These are phyloP conservation scores for Drosophila silvestris DNA, from an alignment of 2,888 invertebrate species.

Conservation along the genomic window DNA sequence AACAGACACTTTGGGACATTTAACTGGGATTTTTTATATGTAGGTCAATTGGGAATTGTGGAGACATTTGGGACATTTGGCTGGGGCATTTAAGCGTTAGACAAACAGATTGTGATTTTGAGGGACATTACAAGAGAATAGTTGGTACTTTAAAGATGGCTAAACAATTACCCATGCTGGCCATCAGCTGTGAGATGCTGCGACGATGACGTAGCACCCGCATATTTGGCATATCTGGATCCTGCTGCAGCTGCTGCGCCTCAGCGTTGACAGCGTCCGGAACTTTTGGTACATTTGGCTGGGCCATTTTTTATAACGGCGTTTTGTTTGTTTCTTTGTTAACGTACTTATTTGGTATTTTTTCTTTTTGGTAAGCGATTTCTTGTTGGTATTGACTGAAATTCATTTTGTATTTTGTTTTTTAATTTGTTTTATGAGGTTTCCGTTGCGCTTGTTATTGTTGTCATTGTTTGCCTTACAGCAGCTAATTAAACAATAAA, in stretches of 20 bases:
- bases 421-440: slow-evolving; percentile 2
- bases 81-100: neutral
- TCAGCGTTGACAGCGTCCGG: slow-evolving; percentile 17
- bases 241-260: slow-evolving; percentile 47
- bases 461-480: slow-evolving; percentile 19
- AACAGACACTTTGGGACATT: neutral
- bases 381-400: slow-evolving; percentile 24
- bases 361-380: slow-evolving; percentile 61
- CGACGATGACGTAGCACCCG: slow-evolving; percentile 83
- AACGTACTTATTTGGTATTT: slow-evolving; percentile 36
- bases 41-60: neutral
- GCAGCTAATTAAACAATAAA: slow-evolving; percentile 60
- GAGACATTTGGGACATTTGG: neutral
- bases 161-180: slow-evolving; percentile 81
- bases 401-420: slow-evolving; percentile 55
- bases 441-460: slow-evolving; percentile 23
- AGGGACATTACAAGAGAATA: too few species aligned
- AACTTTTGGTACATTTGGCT: slow-evolving; percentile 26
- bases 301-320: slow-evolving; percentile 20
- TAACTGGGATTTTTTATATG: neutral
- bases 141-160: neutral
- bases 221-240: slow-evolving; percentile 33
- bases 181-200: slow-evolving; percentile 85
- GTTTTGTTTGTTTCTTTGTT: slow-evolving; percentile 17
- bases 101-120: neutral